Percentiles rank a stretch among this genome's conserved stretches.
phyloP scores from a whole-genome alignment of 2,888 invertebrate genomes.

The Drosophila anomalipes region DNA sequence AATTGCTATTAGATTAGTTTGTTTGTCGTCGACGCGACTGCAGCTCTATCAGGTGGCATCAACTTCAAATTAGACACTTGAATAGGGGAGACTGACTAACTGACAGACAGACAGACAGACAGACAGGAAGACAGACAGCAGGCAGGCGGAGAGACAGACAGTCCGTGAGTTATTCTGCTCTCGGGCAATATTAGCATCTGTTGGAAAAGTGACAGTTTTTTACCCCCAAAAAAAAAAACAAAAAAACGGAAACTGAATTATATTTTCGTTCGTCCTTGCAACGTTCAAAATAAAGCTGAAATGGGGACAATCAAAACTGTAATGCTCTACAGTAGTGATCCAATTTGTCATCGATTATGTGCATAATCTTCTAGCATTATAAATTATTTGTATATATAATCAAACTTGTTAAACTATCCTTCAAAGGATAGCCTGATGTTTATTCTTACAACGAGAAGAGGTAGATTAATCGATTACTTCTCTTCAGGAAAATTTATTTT shows the following conservation, averaged over 20 bases:
- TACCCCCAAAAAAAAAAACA: slow-evolving; percentile 16
- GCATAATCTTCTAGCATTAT: neutral
- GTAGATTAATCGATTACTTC: neutral
- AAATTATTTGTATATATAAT: neutral
- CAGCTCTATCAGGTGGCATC: slow-evolving; percentile 51
- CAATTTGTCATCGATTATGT: neutral
- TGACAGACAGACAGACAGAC: slow-evolving; percentile 17
- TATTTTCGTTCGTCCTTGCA: slow-evolving; percentile 40
- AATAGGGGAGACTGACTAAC: neutral
- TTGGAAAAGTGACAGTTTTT: slow-evolving; percentile 60
- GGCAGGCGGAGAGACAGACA: slow-evolving; percentile 15
- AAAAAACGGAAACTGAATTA: slow-evolving; percentile 57
- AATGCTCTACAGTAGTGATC: slow-evolving; percentile 5
- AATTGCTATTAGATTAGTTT: slow-evolving; percentile 81
- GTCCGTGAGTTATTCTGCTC: slow-evolving; percentile 17
- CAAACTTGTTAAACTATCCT: neutral
- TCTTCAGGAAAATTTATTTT: neutral
- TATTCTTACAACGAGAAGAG: neutral
- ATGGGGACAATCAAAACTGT: neutral
- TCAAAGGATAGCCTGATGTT: neutral
- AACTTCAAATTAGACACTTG: slow-evolving; percentile 63
- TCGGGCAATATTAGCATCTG: slow-evolving; percentile 57
- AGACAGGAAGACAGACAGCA: slow-evolving; percentile 10
- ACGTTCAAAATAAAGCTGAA: slow-evolving; percentile 21
- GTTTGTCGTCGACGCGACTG: slow-evolving; percentile 57